Percentiles rank a stretch among this genome's conserved stretches.
Evolutionary conservation across 2,888 invertebrate species (phyloP).

Genomic region (Hirudinaria manillensis): DNA sequence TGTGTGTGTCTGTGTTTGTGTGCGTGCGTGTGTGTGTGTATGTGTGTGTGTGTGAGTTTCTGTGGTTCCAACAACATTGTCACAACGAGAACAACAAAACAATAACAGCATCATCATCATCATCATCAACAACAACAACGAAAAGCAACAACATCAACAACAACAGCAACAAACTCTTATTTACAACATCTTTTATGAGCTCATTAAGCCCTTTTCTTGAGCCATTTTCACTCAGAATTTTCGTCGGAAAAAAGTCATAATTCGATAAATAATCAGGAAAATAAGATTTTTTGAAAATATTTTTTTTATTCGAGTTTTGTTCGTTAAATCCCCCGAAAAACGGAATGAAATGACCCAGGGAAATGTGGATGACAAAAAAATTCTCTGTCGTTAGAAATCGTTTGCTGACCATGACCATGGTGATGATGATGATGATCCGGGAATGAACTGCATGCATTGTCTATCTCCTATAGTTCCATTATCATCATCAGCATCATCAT

Average conservation of each 20-base stretch:
- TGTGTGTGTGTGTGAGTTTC: not conserved
- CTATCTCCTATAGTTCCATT: not conserved
- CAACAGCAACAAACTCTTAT: not conserved
- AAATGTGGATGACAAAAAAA: too few species aligned
- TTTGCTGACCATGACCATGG: conserved; percentile 28
- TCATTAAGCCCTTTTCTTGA: too few species aligned
- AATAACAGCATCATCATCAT: not conserved
- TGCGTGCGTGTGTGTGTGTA: not conserved
- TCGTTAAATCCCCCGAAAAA: too few species aligned
- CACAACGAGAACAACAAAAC: not conserved
- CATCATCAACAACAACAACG: not conserved
- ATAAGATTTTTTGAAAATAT: too few species aligned
- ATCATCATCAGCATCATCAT: conserved; percentile 31
- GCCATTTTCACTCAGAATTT: too few species aligned
- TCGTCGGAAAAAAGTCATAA: too few species aligned
- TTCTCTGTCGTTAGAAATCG: not conserved
- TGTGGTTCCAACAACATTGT: not conserved
- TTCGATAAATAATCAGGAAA: too few species aligned
- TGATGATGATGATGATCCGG: not conserved
- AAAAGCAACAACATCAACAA: not conserved
- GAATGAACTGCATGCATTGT: not conserved
- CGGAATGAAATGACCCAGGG: too few species aligned
- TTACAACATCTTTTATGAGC: not conserved
- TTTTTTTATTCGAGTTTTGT: too few species aligned
- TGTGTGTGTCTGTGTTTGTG: conserved; percentile 17